Evolutionary conservation across 2,888 invertebrate species (phyloP), one percentile per base, ranked within the genome.

Genomic region (Hetaerina titia): DNA sequence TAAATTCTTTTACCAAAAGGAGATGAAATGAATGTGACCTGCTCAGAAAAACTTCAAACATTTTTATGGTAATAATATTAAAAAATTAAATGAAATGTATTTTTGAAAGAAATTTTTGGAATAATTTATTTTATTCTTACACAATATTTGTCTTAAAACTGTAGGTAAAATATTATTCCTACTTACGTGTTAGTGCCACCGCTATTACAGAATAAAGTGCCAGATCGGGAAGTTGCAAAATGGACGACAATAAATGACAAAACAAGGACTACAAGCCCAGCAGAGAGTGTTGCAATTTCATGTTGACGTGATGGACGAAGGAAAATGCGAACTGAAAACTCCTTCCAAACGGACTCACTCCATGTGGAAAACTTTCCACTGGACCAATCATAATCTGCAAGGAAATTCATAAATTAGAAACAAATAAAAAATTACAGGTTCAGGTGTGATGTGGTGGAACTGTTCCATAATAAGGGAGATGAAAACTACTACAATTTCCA

Each of bases 261-360:
- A 57, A 97, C 95, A 95, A 97, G 96, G 8, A 97, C 96, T 56
- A 97, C 96, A 57, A 97, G 96, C 19, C 98, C 98, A 19, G 97
- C 96, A n/a, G 97, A 96, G 81, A 98, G 96, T 5, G 97, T 97
- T 95, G 97, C 96, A 87, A 97, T 96, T 96, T 98, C 97, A 89
- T 97, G 97, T 57, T 96, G 96, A 45, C 97, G 97, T 19, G 98
- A 97, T 92, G 99, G 98, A 96, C 98, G 97, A 95, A 99, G 97
- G 96, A 99, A 99, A 97, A 99, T 98, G 95, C 98, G 97, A 95
- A 98, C 98, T 96, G 97, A 98, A 96, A 98, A 97, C 95, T 97
- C 97, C 95, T 97, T 97, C 99, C 99, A 99, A 88, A 98, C 98
- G 0, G 99, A 99, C 97, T 99, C 99, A 45, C 98, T 98, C 99